Conservation (phyloP, 2,888 invertebrate species). For the Melikaiella ostensackeni region DNA sequence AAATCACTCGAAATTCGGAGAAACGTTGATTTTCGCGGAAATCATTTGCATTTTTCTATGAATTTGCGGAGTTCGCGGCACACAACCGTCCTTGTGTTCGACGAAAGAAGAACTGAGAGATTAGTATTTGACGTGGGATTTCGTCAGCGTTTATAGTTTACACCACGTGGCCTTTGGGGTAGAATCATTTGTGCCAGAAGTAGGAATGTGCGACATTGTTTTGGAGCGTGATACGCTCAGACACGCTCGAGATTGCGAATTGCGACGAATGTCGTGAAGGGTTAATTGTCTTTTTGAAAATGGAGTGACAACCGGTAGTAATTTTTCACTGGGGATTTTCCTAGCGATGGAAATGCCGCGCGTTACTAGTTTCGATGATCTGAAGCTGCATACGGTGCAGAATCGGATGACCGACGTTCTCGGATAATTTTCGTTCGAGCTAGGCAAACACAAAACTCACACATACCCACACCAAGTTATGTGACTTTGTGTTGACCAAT, state of each 20-base stretch:
- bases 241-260: background rate
- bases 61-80: background rate
- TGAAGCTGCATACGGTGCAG: conserved; percentile 21
- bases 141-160: background rate
- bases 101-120: background rate
- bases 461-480: background rate
- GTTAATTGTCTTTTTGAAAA: background rate
- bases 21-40: background rate
- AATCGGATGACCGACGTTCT: conserved; percentile 38
- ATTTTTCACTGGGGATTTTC: conserved; percentile 10
- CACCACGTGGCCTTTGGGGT: conserved; percentile 28
- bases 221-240: conserved; percentile 1
- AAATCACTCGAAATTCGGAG: background rate
- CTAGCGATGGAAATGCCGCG: background rate
- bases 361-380: background rate
- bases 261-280: background rate
- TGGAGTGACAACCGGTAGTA: background rate
- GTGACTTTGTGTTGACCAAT: background rate
- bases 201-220: background rate
- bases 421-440: background rate
- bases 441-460: conserved; percentile 13
- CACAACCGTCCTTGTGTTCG: background rate
- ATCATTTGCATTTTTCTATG: background rate
- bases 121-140: background rate
- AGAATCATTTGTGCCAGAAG: conserved; percentile 1